Base-by-base conservation (phyloP, 2,888 invertebrate genomes). In the Drosophila stalkeri region DNA sequence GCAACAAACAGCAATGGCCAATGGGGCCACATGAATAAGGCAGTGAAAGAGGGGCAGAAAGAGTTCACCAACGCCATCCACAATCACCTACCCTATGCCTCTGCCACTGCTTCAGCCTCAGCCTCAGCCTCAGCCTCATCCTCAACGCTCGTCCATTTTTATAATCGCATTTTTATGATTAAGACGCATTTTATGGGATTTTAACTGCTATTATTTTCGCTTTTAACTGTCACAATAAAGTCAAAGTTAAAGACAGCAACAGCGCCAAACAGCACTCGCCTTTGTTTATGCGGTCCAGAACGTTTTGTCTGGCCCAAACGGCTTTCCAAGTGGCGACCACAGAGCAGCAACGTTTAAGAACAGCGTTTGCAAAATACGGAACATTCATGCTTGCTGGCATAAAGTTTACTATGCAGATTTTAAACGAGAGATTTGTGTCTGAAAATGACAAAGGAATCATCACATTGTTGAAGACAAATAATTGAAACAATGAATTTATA, bases 161-260 rank as follows among this genome's bases (percentile, higher is more conserved):
- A 90, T 90, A 86, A 86, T 90, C 86, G 89, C 90, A 86, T 82
- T 91, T 90, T 90, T 91, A 91, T 90, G 91, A 90, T 90, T 91
- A 91, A 90, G 91, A 87, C 90, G 84, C 85, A 80, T 90, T 90
- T 90, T 87, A 91, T 90, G 87, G 74, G 78, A 87, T 89, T 86
- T 86, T 87, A 86, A 90, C 87, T 87, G 87, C 89, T 87, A 86
- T 87, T 89, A 90, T 87, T 90, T 86, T 90, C 84, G 83, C 87
- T 90, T 89, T 87, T 90, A 90, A 89, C 87, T 86, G 90, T 89
- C 86, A 86, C 86, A 86, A 86, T 86, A 86, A 86, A 86, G 86
- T 86, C 89, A 86, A 85, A 86, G 82, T 90, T 90, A 86, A 90
- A 88, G 85, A 84, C 85, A 85, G 72, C 81, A 61, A 89, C 75